Conservation (phyloP, 2,888 invertebrate genomes). For the Dryocosmus kuriphilus region DNA sequence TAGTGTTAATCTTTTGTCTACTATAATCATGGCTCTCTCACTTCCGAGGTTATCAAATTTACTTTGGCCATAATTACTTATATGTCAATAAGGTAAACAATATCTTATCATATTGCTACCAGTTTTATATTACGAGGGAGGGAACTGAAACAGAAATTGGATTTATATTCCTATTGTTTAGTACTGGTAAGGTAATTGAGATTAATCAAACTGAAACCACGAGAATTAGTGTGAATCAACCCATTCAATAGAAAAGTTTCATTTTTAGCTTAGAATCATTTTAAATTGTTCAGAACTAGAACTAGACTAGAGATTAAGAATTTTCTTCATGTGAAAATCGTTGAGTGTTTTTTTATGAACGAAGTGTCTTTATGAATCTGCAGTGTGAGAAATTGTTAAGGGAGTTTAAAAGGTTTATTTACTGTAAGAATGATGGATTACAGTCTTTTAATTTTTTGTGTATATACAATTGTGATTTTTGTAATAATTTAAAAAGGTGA, state of each 20-base stretch:
- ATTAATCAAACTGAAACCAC: not conserved
- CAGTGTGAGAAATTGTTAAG: conserved; percentile 5
- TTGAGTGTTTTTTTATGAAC: not conserved
- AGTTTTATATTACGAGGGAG: not conserved
- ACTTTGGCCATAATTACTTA: conserved; percentile 78
- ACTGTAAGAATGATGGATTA: not conserved
- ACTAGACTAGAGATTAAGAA: not conserved
- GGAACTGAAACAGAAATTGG: not conserved
- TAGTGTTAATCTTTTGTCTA: conserved; percentile 91
- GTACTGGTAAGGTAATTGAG: not conserved
- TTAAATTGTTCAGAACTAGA: not conserved
- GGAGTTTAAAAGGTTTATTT: not conserved
- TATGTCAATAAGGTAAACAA: not conserved
- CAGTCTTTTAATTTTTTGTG: not conserved
- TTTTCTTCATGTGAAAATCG: not conserved
- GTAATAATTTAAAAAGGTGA: conserved; percentile 3
- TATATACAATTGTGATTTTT: not conserved
- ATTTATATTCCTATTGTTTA: not conserved
- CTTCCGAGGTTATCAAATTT: conserved; percentile 83
- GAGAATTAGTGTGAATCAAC: not conserved
- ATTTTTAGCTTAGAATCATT: not conserved
- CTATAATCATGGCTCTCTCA: conserved; percentile 85
- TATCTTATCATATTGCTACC: not conserved
- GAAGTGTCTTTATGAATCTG: not conserved
- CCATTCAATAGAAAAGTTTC: not conserved